These are phyloP conservation scores for Bombyx mandarina DNA, from an alignment of 1,140 invertebrate genomes.

Conservation along the genomic window DNA sequence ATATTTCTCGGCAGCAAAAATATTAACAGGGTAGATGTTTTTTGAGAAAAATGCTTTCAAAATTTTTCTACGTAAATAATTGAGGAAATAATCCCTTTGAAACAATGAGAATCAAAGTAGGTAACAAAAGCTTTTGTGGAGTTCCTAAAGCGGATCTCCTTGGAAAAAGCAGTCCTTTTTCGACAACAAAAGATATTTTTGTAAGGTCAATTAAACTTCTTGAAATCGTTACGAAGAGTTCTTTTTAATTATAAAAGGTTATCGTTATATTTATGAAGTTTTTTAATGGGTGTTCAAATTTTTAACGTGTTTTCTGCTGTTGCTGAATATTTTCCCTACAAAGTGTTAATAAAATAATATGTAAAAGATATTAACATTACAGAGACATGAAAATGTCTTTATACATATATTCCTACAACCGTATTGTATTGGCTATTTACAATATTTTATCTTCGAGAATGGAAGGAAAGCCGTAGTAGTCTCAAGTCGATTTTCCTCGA, in stretches of 20 bases:
- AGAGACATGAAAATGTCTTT: no score
- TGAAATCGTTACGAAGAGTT: conserved; percentile 17
- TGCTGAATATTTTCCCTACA: no score
- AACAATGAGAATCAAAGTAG: conserved; percentile 28
- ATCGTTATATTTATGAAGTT: conserved; percentile 4
- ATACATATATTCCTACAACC: no score
- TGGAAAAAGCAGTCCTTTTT: conserved; percentile 23
- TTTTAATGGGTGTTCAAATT: neutral
- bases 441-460: no score
- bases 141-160: conserved; percentile 19
- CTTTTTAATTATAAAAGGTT: conserved; percentile 14
- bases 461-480: no score
- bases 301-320: no score
- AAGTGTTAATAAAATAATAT: no score
- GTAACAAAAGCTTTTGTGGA: conserved; percentile 14
- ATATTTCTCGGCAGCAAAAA: neutral
- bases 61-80: conserved; percentile 18
- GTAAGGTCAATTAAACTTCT: conserved; percentile 52
- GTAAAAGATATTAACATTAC: no score
- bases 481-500: conserved; percentile 12
- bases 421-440: no score
- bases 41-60: conserved; percentile 1
- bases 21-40: no score
- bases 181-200: conserved; percentile 46
- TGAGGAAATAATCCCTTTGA: conserved; percentile 28